Evolutionary conservation across 1,140 invertebrate species (phyloP).

Genomic region (Ganaspis sp.): DNA sequence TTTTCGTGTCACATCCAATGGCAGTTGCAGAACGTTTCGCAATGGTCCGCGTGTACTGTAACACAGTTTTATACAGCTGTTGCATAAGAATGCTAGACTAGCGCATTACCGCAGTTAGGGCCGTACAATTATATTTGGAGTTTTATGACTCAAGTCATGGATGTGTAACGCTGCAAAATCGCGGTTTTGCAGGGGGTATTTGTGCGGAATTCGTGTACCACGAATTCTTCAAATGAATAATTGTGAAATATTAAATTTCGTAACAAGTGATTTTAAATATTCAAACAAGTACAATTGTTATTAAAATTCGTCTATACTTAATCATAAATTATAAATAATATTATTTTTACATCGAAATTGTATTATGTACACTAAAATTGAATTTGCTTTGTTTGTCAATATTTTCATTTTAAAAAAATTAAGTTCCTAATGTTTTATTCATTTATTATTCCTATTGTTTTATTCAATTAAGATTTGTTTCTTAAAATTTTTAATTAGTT

Average conservation of each 20-base stretch:
- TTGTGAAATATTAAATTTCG: not conserved
- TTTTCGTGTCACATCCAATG: conserved; percentile 53
- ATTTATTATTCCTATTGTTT: no score
- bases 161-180: conserved; percentile 15
- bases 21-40: conserved; percentile 61
- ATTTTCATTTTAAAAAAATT: no score
- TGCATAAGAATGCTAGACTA: conserved; percentile 52
- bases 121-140: conserved; percentile 53
- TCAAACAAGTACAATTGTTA: not conserved
- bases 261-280: not conserved
- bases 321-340: no score
- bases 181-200: conserved; percentile 8
- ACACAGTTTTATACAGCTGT: conserved; percentile 37
- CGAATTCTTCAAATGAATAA: not conserved
- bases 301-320: not conserved
- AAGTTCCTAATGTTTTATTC: no score
- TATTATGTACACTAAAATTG: no score
- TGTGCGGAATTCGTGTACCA: conserved; percentile 16
- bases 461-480: no score
- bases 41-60: conserved; percentile 47
- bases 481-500: no score
- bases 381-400: no score
- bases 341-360: no score
- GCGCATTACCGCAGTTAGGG: conserved; percentile 42
- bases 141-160: conserved; percentile 41